Evolutionary conservation across 2,888 invertebrate species (phyloP).

Genomic region (Calliopum simillimum): DNA sequence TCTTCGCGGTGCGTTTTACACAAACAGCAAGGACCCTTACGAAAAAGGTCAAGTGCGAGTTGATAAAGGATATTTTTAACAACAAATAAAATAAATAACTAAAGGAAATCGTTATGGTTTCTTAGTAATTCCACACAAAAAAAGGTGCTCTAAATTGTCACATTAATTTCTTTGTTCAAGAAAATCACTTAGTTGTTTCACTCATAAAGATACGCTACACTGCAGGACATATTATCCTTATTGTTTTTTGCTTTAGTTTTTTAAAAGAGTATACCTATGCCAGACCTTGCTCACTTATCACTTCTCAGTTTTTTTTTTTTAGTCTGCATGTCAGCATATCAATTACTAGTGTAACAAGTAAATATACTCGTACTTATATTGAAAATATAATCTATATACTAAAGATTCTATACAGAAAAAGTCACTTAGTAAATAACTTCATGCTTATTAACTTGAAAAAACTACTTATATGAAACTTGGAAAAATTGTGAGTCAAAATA

Average conservation of each 20-base stretch:
- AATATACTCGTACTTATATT: no score
- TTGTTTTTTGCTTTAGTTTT: background rate
- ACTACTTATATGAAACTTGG: no score
- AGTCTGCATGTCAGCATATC: background rate
- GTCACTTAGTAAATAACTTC: no score
- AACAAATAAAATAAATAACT: background rate
- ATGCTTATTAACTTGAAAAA: no score
- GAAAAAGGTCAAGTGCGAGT: conserved; percentile 4
- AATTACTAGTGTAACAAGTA: no score
- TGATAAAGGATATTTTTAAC: background rate
- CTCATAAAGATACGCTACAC: background rate
- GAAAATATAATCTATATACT: no score
- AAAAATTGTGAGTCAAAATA: no score
- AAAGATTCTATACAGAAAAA: no score
- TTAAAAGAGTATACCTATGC: background rate
- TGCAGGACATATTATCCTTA: conserved; percentile 7
- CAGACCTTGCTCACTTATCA: background rate
- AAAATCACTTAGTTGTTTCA: background rate
- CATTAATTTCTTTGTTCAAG: background rate
- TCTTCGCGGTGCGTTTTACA: conserved; percentile 38
- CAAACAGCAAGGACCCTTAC: background rate
- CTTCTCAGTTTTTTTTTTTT: background rate
- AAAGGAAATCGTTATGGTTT: background rate
- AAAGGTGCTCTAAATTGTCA: conserved; percentile 8
- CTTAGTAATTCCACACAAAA: background rate